These are phyloP conservation scores for Conchocele bisecta DNA, from an alignment of 2,888 invertebrate species.

Conservation along the genomic window DNA sequence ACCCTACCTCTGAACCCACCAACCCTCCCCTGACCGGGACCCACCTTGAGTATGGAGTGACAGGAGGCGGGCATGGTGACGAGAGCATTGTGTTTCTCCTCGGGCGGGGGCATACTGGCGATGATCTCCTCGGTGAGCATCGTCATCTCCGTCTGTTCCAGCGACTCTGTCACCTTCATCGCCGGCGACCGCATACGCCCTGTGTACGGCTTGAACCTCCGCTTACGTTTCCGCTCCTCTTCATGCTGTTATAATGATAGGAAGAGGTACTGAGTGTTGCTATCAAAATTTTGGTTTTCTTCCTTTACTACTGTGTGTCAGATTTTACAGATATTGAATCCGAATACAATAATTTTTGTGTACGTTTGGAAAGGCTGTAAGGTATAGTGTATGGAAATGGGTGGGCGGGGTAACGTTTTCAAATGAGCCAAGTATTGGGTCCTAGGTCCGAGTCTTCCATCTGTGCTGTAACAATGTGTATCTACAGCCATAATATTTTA, in stretches of 20 bases:
- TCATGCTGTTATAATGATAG: conserved; percentile 34
- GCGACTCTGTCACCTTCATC: conserved; percentile 71
- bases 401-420: too few species aligned
- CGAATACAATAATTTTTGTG: too few species aligned
- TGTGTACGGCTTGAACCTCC: conserved; percentile 73
- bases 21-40: too few species aligned
- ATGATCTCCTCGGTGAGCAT: conserved; percentile 65
- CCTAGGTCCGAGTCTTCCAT: too few species aligned
- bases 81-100: conserved; percentile 52
- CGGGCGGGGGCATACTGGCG: conserved; percentile 56
- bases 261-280: background rate
- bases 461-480: too few species aligned
- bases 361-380: too few species aligned
- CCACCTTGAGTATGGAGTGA: conserved; percentile 78
- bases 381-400: too few species aligned
- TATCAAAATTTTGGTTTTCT: background rate
- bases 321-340: too few species aligned
- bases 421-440: too few species aligned
- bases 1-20: too few species aligned
- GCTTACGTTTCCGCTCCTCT: conserved; percentile 57
- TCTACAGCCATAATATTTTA: too few species aligned
- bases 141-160: conserved; percentile 76
- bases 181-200: conserved; percentile 73
- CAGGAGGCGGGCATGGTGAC: conserved; percentile 79
- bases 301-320: too few species aligned